Percentiles rank a stretch among this genome's conserved stretches.
Evolutionary conservation across 2,888 invertebrate species (phyloP).

Genomic region (Rotaria socialis): DNA sequence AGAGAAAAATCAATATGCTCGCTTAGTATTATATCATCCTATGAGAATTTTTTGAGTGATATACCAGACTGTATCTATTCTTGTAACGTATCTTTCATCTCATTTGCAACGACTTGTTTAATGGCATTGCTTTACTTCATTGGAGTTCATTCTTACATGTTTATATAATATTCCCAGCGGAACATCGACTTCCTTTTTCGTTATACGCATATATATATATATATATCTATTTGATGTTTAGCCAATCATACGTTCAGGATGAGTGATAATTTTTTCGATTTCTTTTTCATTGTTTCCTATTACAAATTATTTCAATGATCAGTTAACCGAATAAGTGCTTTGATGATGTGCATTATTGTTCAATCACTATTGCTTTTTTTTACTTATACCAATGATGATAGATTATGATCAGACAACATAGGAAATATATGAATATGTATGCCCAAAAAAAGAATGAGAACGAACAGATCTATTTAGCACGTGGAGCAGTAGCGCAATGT

Average conservation of each 20-base stretch:
- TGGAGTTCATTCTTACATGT: background rate
- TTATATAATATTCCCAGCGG: slow-evolving; percentile 3
- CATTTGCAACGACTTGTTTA: background rate
- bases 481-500: background rate
- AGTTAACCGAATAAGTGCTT: slow-evolving; percentile 3
- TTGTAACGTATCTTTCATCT: background rate
- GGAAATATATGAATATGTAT: background rate
- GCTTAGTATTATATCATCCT: background rate
- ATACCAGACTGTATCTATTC: background rate
- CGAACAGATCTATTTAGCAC: slow-evolving; percentile 21
- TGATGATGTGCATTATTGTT: slow-evolving; percentile 22
- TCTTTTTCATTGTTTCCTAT: background rate
- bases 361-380: background rate
- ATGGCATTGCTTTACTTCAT: background rate
- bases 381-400: background rate
- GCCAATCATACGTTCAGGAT: slow-evolving; percentile 13
- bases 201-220: background rate
- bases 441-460: background rate
- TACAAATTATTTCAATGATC: background rate
- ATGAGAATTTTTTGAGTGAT: slow-evolving; percentile 11
- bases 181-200: background rate
- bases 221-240: slow-evolving; percentile 2
- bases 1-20: background rate
- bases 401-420: background rate
- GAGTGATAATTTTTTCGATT: slow-evolving; percentile 18